These are phyloP conservation scores for Schizopygopsis pylzovi DNA, from an alignment of 2,797 vertebrate genomes.

Conservation along the genomic window DNA sequence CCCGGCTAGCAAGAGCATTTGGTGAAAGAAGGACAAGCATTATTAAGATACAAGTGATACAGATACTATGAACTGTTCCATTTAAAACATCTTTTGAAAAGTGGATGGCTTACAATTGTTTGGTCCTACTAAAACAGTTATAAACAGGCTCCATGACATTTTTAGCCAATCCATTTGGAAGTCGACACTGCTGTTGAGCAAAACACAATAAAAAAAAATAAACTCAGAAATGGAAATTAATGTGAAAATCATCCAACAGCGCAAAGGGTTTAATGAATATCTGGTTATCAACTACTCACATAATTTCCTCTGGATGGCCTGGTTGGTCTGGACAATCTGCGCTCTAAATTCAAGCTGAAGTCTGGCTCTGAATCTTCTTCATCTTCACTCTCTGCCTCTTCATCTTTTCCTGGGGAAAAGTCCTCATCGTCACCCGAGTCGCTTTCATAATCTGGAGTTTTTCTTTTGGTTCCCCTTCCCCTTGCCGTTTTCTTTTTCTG, in stretches of 20 bases:
- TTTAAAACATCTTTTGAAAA: neutral
- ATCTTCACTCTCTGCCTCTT: conserved; percentile 56
- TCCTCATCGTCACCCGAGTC: conserved; percentile 78
- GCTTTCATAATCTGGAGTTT: conserved; percentile 46
- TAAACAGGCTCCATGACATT: conserved; percentile 72
- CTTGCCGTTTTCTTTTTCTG: conserved; percentile 42
- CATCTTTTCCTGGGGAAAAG: conserved; percentile 78
- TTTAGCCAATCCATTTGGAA: conserved; percentile 62
- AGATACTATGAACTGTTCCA: neutral
- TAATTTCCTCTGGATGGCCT: neutral
- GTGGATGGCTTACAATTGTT: conserved; percentile 75
- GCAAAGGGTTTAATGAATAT: neutral
- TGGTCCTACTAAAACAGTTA: conserved; percentile 76
- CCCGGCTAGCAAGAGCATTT: conserved; percentile 76
- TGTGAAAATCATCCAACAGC: neutral
- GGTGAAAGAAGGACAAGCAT: neutral
- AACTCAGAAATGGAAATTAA: neutral
- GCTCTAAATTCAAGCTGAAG: conserved; percentile 9
- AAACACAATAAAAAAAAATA: neutral
- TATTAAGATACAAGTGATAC: neutral
- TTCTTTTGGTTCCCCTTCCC: conserved; percentile 69
- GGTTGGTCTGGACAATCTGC: neutral
- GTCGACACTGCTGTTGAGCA: conserved; percentile 31
- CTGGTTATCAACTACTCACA: neutral
- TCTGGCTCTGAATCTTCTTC: conserved; percentile 51